phyloP scores from a whole-genome alignment of 2,888 invertebrate genomes.

The Trichogramma evanescens region DNA sequence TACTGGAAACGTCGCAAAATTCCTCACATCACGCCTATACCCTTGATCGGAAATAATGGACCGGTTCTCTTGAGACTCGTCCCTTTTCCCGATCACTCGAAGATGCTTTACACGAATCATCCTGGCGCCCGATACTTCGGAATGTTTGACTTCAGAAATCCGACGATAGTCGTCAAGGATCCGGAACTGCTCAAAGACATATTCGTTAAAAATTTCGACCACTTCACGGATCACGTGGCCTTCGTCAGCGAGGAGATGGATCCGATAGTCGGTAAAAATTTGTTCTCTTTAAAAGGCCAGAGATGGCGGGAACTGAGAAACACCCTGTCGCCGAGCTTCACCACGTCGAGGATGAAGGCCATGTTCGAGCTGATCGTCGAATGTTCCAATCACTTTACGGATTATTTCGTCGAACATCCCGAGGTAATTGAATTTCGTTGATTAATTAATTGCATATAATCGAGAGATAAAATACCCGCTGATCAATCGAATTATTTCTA shows the following conservation, averaged over 20 bases:
- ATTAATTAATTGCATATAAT: background rate
- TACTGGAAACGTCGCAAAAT: constrained; percentile 29
- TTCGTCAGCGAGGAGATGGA: constrained; percentile 34
- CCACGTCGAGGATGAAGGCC: constrained; percentile 35
- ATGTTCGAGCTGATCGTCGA: constrained; percentile 32
- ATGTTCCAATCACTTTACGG: constrained; percentile 31
- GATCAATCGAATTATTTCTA: background rate
- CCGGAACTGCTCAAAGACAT: constrained; percentile 38
- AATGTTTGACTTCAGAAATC: constrained; percentile 30
- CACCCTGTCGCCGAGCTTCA: constrained; percentile 35
- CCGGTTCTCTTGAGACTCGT: constrained; percentile 18
- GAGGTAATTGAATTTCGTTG: constrained; percentile 16
- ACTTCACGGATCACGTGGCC: constrained; percentile 33
- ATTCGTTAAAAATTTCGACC: constrained; percentile 33
- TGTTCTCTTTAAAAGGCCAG: constrained; percentile 35
- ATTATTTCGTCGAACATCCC: constrained; percentile 29
- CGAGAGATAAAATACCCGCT: background rate
- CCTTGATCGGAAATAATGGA: constrained; percentile 23
- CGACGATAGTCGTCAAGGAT: constrained; percentile 34
- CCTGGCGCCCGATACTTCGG: constrained; percentile 28
- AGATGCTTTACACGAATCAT: constrained; percentile 20
- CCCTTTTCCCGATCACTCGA: constrained; percentile 3
- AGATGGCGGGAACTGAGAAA: constrained; percentile 36
- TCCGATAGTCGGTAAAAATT: constrained; percentile 34
- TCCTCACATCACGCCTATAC: constrained; percentile 18